Percentiles rank a stretch among this genome's conserved stretches.
Evolutionary conservation across 2,888 invertebrate species (phyloP).

Genomic region (Melipona beecheii): DNA sequence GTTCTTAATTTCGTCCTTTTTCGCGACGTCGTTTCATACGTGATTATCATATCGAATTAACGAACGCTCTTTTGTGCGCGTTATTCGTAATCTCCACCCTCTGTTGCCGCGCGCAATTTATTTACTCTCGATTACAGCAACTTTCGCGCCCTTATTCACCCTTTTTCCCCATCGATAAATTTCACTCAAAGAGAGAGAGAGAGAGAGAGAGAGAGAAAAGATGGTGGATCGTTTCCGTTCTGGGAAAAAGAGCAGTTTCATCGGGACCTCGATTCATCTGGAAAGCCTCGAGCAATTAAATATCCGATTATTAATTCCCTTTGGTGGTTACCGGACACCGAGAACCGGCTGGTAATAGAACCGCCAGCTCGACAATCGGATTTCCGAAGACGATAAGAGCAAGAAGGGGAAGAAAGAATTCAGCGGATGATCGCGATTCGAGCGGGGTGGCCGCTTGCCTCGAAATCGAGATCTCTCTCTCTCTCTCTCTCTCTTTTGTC

Average conservation of each 20-base stretch:
- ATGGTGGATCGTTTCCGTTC: background rate
- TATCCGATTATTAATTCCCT: slow-evolving; percentile 35
- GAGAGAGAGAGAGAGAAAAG: background rate
- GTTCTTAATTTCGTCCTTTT: slow-evolving; percentile 15
- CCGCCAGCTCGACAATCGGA: slow-evolving; percentile 23
- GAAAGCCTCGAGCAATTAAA: slow-evolving; percentile 22
- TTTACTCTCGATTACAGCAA: background rate
- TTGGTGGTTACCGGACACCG: background rate
- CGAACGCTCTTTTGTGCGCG: background rate
- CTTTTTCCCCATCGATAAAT: background rate
- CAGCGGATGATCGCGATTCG: slow-evolving; percentile 13
- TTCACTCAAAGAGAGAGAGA: no score
- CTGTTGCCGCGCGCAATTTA: background rate
- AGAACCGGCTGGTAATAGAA: slow-evolving; percentile 6
- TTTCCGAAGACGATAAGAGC: slow-evolving; percentile 15
- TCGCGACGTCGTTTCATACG: background rate
- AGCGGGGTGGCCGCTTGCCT: background rate
- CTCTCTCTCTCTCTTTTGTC: background rate
- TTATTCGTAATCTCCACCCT: background rate
- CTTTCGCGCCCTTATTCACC: background rate
- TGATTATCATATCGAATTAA: slow-evolving; percentile 12
- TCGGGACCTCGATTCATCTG: background rate
- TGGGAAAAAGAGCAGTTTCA: background rate
- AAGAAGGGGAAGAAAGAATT: background rate
- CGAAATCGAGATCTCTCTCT: slow-evolving; percentile 26